These are phyloP conservation scores for Stichopus horrens DNA, from an alignment of 53 echinoderm and acorn worm species.

Conservation along the genomic window DNA sequence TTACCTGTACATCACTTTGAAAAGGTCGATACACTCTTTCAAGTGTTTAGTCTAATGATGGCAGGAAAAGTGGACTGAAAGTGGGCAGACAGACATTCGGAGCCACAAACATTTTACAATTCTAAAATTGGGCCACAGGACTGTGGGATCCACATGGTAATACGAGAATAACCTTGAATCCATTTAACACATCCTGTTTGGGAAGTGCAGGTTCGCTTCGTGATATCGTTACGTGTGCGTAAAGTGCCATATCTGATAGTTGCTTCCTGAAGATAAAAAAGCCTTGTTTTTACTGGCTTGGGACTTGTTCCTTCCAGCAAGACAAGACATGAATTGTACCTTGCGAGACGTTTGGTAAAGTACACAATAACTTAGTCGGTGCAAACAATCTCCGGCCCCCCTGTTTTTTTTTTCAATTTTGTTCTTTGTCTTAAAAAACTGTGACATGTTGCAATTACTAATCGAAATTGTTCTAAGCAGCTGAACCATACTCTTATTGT, in stretches of 20 bases:
- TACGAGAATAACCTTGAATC: background rate
- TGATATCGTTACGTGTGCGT: conserved; percentile 1
- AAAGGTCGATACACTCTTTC: too few relatives aligned
- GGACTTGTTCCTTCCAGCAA: background rate
- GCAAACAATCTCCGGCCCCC: background rate
- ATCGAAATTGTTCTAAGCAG: too few relatives aligned
- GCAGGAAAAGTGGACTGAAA: background rate
- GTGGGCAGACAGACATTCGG: background rate
- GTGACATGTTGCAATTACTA: too few relatives aligned
- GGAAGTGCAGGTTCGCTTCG: background rate
- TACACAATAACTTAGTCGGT: background rate
- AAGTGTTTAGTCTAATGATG: too few relatives aligned
- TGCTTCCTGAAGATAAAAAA: conserved; percentile 27
- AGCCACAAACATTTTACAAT: background rate
- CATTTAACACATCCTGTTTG: conserved; percentile 7
- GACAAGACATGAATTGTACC: background rate
- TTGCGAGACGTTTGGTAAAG: background rate
- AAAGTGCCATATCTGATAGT: conserved; percentile 10
- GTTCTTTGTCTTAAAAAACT: too few relatives aligned
- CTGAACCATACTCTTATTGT: too few relatives aligned
- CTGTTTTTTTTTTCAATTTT: background rate
- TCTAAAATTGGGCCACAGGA: conserved; percentile 7
- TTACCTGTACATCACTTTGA: too few relatives aligned
- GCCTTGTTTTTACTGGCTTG: conserved; percentile 17
- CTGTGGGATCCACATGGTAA: background rate